These are phyloP conservation scores for Muscina levida DNA, from an alignment of 2,888 invertebrate species.

Conservation along the genomic window DNA sequence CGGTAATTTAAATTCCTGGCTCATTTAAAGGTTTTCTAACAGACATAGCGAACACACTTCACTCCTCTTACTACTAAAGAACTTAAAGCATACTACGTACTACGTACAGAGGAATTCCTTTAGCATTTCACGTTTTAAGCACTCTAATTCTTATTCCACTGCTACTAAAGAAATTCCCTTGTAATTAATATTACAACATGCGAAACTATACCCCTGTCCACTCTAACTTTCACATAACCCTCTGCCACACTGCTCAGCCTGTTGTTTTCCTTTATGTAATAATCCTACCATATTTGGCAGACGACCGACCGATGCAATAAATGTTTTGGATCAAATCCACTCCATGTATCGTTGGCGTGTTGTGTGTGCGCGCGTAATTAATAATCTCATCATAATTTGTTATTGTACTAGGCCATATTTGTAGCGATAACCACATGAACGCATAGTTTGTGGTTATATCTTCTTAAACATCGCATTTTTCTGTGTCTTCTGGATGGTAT, in stretches of 20 bases:
- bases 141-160: slow-evolving; percentile 5
- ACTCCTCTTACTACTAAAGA: too few relatives aligned
- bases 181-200: slow-evolving; percentile 51
- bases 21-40: too few relatives aligned
- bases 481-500: slow-evolving; percentile 1
- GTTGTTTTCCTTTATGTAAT: slow-evolving; percentile 55
- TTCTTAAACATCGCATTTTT: slow-evolving; percentile 31
- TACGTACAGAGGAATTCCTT: slow-evolving; percentile 20
- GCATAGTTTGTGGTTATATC: slow-evolving; percentile 63
- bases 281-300: slow-evolving; percentile 59
- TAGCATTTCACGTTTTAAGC: slow-evolving; percentile 1
- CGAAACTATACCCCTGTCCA: too few relatives aligned
- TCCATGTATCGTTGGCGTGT: slow-evolving; percentile 17
- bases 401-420: slow-evolving; percentile 53
- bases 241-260: slow-evolving; percentile 15
- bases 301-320: neutral
- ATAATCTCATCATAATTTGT: slow-evolving; percentile 79
- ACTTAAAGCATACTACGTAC: too few relatives aligned
- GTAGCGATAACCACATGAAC: slow-evolving; percentile 48
- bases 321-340: slow-evolving; percentile 17
- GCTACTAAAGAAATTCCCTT: slow-evolving; percentile 33
- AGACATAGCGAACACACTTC: neutral
- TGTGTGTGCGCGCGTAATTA: slow-evolving; percentile 77
- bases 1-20: neutral
- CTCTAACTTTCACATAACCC: too few relatives aligned